These are phyloP conservation scores for Phania funesta DNA, from an alignment of 2,888 invertebrate species.

Conservation along the genomic window DNA sequence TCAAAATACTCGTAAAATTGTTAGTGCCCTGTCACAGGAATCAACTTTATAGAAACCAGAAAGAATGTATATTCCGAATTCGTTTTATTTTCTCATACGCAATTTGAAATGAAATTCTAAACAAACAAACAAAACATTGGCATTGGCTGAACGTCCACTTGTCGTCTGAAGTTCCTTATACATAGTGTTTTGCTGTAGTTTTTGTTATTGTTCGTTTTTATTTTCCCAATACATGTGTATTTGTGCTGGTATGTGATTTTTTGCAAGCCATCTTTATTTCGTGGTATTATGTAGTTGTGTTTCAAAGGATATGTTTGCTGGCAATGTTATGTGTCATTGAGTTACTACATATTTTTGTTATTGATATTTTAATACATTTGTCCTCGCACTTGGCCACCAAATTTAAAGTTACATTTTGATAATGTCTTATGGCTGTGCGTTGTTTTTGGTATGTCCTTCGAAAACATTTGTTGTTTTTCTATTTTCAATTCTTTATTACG, in stretches of 20 bases:
- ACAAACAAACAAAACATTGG: too few species aligned
- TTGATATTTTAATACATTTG: slow-evolving; percentile 1
- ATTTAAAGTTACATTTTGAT: slow-evolving; percentile 10
- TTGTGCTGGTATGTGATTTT: background rate
- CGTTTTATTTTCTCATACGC: too few species aligned
- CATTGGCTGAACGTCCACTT: too few species aligned
- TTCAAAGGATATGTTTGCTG: background rate
- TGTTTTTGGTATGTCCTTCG: slow-evolving; percentile 25
- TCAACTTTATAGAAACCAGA: too few species aligned
- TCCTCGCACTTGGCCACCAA: slow-evolving; percentile 57
- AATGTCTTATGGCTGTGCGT: slow-evolving; percentile 14
- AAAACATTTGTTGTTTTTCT: slow-evolving; percentile 9
- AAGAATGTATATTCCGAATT: too few species aligned
- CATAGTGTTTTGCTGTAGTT: too few species aligned
- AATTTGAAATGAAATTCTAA: too few species aligned
- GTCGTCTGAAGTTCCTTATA: too few species aligned
- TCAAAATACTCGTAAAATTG: too few species aligned
- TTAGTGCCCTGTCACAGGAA: too few species aligned
- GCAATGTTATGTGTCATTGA: slow-evolving; percentile 28
- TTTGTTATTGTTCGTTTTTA: too few species aligned
- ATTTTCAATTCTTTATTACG: slow-evolving; percentile 5
- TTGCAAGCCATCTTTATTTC: background rate
- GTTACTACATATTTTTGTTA: slow-evolving; percentile 2
- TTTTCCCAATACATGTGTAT: too few species aligned
- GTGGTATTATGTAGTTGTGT: background rate